Conservation (phyloP, 2,797 vertebrate genomes). For the Bradypus variegatus region DNA sequence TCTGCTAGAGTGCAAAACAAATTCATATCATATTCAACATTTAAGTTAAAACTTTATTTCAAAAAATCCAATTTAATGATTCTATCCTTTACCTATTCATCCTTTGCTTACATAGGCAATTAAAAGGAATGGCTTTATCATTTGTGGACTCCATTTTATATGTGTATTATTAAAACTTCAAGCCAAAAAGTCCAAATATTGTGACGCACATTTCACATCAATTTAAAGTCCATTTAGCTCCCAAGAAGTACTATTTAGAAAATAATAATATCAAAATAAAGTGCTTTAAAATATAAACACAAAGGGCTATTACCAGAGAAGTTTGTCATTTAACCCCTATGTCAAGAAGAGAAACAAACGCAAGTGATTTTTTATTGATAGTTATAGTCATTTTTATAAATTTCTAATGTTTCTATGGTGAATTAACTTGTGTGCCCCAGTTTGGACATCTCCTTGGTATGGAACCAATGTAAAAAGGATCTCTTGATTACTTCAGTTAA, state of each 20-base stretch:
- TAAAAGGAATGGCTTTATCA: background rate
- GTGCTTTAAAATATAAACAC: constrained; percentile 31
- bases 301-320: constrained; percentile 5
- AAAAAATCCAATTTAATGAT: background rate
- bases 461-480: too few relatives aligned
- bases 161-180: constrained; percentile 2
- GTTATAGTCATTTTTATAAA: background rate
- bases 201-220: background rate
- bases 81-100: background rate
- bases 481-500: too few relatives aligned
- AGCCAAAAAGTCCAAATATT: background rate
- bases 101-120: background rate
- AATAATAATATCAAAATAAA: background rate
- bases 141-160: constrained; percentile 9
- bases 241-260: background rate
- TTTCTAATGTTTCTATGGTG: background rate
- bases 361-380: constrained; percentile 19
- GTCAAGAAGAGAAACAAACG: constrained; percentile 4
- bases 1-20: background rate
- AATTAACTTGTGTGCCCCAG: too few relatives aligned
- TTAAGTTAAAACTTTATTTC: constrained; percentile 10
- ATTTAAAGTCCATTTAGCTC: constrained; percentile 8
- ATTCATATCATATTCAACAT: background rate
- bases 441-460: too few relatives aligned
- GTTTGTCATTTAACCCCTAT: background rate